These are phyloP conservation scores for Zaprionus gabonicus DNA, from an alignment of 1,140 invertebrate genomes.

Conservation along the genomic window DNA sequence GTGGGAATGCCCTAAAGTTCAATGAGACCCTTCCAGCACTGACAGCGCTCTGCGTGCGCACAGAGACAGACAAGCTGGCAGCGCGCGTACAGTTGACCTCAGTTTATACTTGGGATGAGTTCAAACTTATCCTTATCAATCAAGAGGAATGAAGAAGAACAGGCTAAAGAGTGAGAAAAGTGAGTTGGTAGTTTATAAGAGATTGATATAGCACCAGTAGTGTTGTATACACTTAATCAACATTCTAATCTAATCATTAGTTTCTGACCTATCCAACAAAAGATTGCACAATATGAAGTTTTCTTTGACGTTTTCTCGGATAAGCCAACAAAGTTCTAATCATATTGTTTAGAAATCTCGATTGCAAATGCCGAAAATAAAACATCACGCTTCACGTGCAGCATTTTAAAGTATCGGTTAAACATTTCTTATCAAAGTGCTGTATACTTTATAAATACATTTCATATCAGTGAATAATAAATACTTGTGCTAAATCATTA, in stretches of 20 bases:
- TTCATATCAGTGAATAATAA: neutral
- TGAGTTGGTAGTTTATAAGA: neutral
- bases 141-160: neutral
- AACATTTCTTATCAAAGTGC: neutral
- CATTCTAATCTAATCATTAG: neutral
- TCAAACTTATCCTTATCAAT: neutral
- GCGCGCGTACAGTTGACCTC: conserved; percentile 22
- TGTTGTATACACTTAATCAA: neutral
- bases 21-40: conserved; percentile 61
- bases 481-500: neutral
- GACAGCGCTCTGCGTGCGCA: conserved; percentile 33
- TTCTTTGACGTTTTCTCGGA: neutral
- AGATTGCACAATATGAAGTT: neutral
- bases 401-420: neutral
- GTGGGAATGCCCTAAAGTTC: conserved; percentile 71
- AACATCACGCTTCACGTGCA: neutral
- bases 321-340: neutral
- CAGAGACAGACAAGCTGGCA: conserved; percentile 3
- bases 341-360: neutral
- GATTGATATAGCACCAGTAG: too few species aligned
- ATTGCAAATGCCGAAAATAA: neutral
- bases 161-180: neutral
- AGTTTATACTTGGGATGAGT: neutral
- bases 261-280: conserved; percentile 2
- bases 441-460: neutral